phyloP scores from a whole-genome alignment of 2,888 invertebrate species.

The Agrypnus murinus region DNA sequence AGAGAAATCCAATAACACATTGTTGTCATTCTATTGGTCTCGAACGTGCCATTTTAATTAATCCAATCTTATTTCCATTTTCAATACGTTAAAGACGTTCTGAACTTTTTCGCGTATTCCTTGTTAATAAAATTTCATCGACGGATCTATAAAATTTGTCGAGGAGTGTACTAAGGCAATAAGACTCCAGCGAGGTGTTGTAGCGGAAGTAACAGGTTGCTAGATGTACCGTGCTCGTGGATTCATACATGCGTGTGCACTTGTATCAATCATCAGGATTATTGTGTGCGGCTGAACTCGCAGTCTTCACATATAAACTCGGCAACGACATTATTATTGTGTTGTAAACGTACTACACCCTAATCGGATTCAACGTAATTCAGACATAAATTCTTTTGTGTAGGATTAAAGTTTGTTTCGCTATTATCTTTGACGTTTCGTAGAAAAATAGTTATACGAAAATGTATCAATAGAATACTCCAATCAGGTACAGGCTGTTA shows the following conservation, averaged over 20 bases:
- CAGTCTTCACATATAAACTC: slow-evolving; percentile 40
- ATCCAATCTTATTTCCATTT: no score
- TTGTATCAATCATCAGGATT: slow-evolving; percentile 57
- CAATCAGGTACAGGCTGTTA: no score
- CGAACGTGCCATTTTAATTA: no score
- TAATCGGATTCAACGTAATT: slow-evolving; percentile 46
- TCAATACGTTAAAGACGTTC: no score
- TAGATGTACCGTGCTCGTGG: slow-evolving; percentile 56
- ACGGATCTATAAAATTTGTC: slow-evolving; percentile 21
- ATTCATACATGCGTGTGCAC: slow-evolving; percentile 57
- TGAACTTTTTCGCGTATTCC: no score
- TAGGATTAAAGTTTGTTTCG: slow-evolving; percentile 3
- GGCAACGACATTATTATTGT: slow-evolving; percentile 44
- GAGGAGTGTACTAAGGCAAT: slow-evolving; percentile 49
- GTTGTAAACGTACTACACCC: slow-evolving; percentile 31
- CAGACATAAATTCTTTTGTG: slow-evolving; percentile 38
- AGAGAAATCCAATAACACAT: no score
- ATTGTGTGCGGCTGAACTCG: slow-evolving; percentile 49
- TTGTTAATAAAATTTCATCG: no score
- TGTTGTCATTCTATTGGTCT: no score
- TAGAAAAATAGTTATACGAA: no score
- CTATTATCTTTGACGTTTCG: background rate
- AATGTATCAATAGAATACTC: no score
- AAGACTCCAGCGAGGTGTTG: slow-evolving; percentile 56
- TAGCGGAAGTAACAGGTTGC: slow-evolving; percentile 62